phyloP scores from a whole-genome alignment of 2,797 vertebrate genomes.

The Mastacembelus armatus region DNA sequence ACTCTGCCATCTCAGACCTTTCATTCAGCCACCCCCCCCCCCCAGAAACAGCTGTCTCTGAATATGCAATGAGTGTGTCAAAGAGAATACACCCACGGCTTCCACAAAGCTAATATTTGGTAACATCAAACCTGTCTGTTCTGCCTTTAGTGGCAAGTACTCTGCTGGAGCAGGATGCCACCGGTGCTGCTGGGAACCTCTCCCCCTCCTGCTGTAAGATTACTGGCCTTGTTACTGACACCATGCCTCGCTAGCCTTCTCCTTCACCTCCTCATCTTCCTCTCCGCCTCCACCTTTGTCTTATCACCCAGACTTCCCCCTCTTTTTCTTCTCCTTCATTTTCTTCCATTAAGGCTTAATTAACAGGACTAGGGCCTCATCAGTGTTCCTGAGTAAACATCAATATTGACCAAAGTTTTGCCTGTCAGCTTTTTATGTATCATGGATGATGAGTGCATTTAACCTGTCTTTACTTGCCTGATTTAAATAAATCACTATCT shows the following conservation, averaged over 20 bases:
- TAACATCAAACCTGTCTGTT: conserved; percentile 82
- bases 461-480: conserved; percentile 34
- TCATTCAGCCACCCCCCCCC: conserved; percentile 74
- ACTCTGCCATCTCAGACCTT: conserved; percentile 78
- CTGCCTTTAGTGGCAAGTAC: conserved; percentile 57
- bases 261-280: conserved; percentile 37
- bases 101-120: conserved; percentile 85
- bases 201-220: conserved; percentile 68
- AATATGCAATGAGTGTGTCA: conserved; percentile 87
- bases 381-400: conserved; percentile 66
- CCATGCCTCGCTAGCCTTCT: conserved; percentile 60
- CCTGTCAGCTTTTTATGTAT: conserved; percentile 57
- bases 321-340: conserved; percentile 25
- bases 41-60: conserved; percentile 85
- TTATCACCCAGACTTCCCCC: conserved; percentile 44
- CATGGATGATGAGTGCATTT: conserved; percentile 46
- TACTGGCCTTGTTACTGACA: conserved; percentile 74
- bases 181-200: conserved; percentile 57
- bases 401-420: conserved; percentile 72
- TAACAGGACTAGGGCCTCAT: conserved; percentile 65
- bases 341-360: conserved; percentile 71
- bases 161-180: conserved; percentile 59
- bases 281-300: conserved; percentile 38
- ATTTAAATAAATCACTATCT: conserved; percentile 23
- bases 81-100: conserved; percentile 69